Base-by-base conservation (phyloP, 2,888 invertebrate species). In the Mayetiola destructor region DNA sequence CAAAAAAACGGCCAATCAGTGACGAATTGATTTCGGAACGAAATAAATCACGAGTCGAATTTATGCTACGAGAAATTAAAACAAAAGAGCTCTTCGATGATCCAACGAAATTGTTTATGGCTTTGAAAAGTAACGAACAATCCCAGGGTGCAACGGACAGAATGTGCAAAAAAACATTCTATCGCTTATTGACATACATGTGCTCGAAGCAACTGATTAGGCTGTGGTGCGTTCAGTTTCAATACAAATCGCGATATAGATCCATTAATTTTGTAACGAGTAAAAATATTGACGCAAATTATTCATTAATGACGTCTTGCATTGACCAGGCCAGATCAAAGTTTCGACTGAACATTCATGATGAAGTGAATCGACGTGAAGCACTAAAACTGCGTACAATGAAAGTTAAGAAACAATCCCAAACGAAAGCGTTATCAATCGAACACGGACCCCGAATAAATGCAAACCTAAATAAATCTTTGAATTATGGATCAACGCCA, bases 311-410 rank as follows among this genome's bases (percentile, higher is more conserved):
- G 57, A 72, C 75, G 58, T 76, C 77, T 3, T 75, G 75, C 4
- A 73, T 81, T n/a, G 80, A 83, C 60, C 80, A 81, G 64, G 75
- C 78, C 1, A 80, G 79, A 67, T 70, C 80, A 60, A 78, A 77
- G 65, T 74, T 77, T 65, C 23, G 37, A 2, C 8, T 56, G 52
- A 48, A 32, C 14, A 53, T 57, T 16, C 55, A 32, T 27, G 57
- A 42, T 39, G 29, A 55, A 53, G 12, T 23, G 37, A 10, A 37
- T 29, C 27, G 40, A 57, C 10, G 20, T 21, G 53, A 30, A 59
- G 60, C 12, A 12, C n/a, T n/a, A n/a, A n/a, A n/a, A n/a, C n/a
- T n/a, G n/a, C n/a, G n/a, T n/a, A n/a, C n/a, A n/a, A n/a, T n/a
- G n/a, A 27, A 6, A 12, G 23, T 20, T 6, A 48, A 65, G 4